Evolutionary conservation across 2,888 invertebrate genomes (phyloP), one percentile per base, ranked within the genome.

Genomic region (Dryobotodes eremita): DNA sequence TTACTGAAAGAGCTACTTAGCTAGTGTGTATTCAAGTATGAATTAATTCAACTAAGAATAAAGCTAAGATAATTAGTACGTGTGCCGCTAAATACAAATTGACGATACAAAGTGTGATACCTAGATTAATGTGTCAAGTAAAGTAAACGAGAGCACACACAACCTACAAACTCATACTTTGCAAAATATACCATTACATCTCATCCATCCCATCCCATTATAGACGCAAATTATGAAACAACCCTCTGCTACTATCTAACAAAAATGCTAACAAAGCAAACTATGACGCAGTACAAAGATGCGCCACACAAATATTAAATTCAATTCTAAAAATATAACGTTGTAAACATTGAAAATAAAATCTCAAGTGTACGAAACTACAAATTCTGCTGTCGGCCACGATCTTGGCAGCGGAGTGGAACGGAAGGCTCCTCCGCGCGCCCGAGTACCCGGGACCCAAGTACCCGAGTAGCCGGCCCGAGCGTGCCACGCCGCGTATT

Each of bases 271-370:
- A 76, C 71, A 69, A 15, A 57, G 69, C 66, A 57, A 69, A 87
- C 50, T 66, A 61, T 71, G 61, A 75, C 66, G n/a, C 42, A 68
- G 31, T 42, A 73, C 75, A 64, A 62, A 80, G 59, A 75, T 65
- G 62, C 65, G 59, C 31, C 42, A 59, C 59, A 72, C 31, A 89
- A 89, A 84, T 89, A 90, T 83, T 71, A 89, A 79, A 90, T 89
- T 86, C 77, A 84, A 86, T 90, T 84, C 71, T 75, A 70, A 84
- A 84, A 90, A 86, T 89, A 82, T 83, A 86, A 84, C 82, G 79
- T 85, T 89, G 83, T 85, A 87, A 86, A 89, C 89, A 89, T 85
- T 87, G 89, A 89, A 89, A 89, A 89, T 86, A 86, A 87, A 89
- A 89, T 86, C 69, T 83, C 83, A 84, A 89, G 86, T 78, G 82